Percentiles rank a stretch among this genome's conserved stretches.
phyloP scores from a whole-genome alignment of 2,113 vertebrate species.

The Osmerus eperlanus region DNA sequence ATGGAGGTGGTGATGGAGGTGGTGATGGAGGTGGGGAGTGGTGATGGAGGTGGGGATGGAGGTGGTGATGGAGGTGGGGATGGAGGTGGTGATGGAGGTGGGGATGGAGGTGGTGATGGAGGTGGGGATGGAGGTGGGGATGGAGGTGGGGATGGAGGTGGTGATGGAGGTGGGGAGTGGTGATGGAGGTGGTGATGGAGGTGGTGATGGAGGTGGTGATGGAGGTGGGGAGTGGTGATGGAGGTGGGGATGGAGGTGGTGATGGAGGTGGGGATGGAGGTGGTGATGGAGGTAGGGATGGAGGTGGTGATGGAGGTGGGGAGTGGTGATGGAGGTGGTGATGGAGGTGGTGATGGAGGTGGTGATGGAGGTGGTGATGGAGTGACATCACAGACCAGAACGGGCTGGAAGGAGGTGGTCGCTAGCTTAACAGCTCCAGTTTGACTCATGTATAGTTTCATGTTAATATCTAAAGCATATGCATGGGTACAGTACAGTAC shows the following conservation, averaged over 20 bases:
- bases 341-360: neutral
- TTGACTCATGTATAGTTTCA: too few species aligned
- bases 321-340: too few species aligned
- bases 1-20: neutral
- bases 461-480: too few species aligned
- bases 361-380: neutral
- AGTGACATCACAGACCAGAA: neutral
- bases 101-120: neutral
- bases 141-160: too few species aligned
- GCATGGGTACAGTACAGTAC: too few species aligned
- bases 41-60: neutral
- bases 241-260: too few species aligned
- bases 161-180: neutral
- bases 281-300: too few species aligned
- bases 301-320: neutral
- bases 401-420: neutral
- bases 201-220: neutral
- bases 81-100: neutral
- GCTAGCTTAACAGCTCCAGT: neutral
- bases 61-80: neutral
- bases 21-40: too few species aligned
- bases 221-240: too few species aligned
- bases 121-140: too few species aligned
- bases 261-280: neutral
- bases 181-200: neutral